These are phyloP conservation scores for Hirtodrosophila alboralis DNA, from an alignment of 2,888 invertebrate species.

Conservation along the genomic window DNA sequence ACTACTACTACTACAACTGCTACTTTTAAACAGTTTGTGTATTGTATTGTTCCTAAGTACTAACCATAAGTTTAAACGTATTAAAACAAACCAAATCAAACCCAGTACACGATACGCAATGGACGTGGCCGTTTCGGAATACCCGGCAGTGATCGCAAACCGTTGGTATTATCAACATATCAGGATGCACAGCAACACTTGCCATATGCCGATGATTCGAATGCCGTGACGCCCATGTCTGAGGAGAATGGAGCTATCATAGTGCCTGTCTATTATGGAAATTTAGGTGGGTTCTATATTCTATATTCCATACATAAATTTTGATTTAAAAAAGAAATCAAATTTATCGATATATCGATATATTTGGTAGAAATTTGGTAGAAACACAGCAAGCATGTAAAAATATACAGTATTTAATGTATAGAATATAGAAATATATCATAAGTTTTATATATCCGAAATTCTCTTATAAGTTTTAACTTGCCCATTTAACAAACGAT, in stretches of 20 bases:
- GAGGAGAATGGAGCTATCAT: constrained; percentile 98
- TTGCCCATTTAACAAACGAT: too few relatives aligned
- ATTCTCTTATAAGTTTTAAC: too few relatives aligned
- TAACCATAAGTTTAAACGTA: constrained; percentile 63
- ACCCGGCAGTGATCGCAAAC: constrained; percentile 95
- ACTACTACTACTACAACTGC: constrained; percentile 46
- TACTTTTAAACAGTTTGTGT: constrained; percentile 41
- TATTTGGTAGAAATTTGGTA: too few relatives aligned
- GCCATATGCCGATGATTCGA: constrained; percentile 98
- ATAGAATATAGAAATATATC: too few relatives aligned
- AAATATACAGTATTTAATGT: too few relatives aligned
- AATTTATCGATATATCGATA: background rate
- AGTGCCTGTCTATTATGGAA: constrained; percentile 94
- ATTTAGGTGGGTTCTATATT: constrained; percentile 87
- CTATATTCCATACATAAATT: too few relatives aligned
- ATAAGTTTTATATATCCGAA: too few relatives aligned
- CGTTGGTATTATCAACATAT: constrained; percentile 96
- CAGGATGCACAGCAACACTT: constrained; percentile 97
- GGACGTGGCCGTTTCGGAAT: constrained; percentile 91
- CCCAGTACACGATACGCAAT: constrained; percentile 92
- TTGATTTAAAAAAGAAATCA: too few relatives aligned
- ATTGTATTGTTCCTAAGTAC: constrained; percentile 43
- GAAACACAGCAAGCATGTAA: too few relatives aligned
- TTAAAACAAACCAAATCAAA: constrained; percentile 37
- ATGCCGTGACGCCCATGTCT: constrained; percentile 98